Evolutionary conservation across 2,888 invertebrate species (phyloP).

Genomic region (Tineola bisselliella): DNA sequence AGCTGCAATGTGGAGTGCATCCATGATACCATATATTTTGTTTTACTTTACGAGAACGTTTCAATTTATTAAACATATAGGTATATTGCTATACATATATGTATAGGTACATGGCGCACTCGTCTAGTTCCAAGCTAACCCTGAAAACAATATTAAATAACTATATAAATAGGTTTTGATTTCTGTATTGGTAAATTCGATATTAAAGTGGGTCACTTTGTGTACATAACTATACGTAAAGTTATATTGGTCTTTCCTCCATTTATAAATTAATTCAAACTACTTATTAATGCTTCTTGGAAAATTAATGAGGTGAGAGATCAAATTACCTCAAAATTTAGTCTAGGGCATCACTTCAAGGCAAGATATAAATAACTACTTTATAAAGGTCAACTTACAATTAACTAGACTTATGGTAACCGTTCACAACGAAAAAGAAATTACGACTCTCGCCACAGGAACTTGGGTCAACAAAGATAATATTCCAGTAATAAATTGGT

Average conservation of each 20-base stretch:
- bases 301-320: conserved; percentile 1
- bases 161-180: too few relatives aligned
- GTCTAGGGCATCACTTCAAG: not conserved
- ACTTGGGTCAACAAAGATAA: conserved; percentile 58
- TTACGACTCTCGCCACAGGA: conserved; percentile 14
- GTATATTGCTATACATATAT: too few relatives aligned
- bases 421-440: conserved; percentile 7
- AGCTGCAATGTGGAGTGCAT: not conserved
- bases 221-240: too few relatives aligned
- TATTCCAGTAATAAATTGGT: conserved; percentile 47
- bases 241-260: too few relatives aligned
- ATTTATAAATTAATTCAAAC: not conserved
- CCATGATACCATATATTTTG: not conserved
- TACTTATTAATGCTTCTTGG: not conserved
- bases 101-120: too few relatives aligned
- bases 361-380: not conserved
- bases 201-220: too few relatives aligned
- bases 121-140: too few relatives aligned
- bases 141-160: too few relatives aligned
- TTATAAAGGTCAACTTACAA: conserved; percentile 10
- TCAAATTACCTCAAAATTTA: not conserved
- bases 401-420: not conserved
- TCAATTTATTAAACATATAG: too few relatives aligned
- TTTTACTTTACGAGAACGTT: not conserved
- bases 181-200: too few relatives aligned